A percentile compares a stretch with the other conserved stretches of the same genome.
phyloP scores from a whole-genome alignment of 2,888 invertebrate genomes.

The Perdita meconis region DNA sequence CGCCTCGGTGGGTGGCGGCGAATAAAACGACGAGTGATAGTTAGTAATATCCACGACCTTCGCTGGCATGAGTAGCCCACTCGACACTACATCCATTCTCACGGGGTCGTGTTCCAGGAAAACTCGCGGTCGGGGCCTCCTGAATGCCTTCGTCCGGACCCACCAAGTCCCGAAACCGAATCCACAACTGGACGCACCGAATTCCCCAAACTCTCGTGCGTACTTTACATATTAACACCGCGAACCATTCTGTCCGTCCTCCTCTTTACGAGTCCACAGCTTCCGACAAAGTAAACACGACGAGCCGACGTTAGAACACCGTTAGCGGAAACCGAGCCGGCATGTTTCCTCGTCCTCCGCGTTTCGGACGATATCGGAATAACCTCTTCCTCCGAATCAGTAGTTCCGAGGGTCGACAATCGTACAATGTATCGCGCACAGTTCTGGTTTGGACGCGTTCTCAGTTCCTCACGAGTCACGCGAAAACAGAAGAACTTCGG shows the following conservation, averaged over 20 bases:
- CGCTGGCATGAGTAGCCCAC: conserved; percentile 75
- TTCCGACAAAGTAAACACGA: background rate
- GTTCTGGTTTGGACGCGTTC: background rate
- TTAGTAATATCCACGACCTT: conserved; percentile 78
- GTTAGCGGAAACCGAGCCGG: background rate
- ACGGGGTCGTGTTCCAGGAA: conserved; percentile 40
- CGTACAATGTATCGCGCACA: conserved; percentile 27
- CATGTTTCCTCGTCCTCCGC: no score
- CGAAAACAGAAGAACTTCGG: conserved; percentile 52
- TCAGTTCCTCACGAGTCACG: no score
- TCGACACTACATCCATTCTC: conserved; percentile 79
- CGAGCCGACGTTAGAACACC: no score
- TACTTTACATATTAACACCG: conserved; percentile 21
- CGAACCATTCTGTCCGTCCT: no score
- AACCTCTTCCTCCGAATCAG: background rate
- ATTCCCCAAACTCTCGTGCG: background rate
- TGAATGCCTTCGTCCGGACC: conserved; percentile 24
- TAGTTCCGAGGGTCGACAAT: no score
- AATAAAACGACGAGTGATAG: conserved; percentile 82
- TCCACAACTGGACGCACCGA: background rate
- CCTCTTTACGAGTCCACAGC: no score
- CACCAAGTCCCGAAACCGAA: conserved; percentile 21
- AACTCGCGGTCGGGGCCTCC: conserved; percentile 36
- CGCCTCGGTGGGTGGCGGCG: conserved; percentile 83
- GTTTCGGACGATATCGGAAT: background rate